Evolutionary conservation across 2,797 vertebrate genomes (phyloP).

Genomic region (Onychomys leucogaster): DNA sequence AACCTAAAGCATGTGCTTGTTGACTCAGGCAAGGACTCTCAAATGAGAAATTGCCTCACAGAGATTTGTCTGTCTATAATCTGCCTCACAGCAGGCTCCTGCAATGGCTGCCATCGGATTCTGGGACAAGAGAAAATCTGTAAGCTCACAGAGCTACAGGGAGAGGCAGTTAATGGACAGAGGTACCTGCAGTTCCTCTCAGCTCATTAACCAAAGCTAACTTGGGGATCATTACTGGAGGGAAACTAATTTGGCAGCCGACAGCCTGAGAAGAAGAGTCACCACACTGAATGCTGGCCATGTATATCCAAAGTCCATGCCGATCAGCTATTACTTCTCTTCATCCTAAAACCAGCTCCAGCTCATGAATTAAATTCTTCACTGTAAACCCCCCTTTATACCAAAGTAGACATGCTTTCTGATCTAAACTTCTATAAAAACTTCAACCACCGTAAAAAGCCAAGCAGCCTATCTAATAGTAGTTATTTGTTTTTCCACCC

Average conservation of each 20-base stretch:
- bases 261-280: conserved; percentile 15
- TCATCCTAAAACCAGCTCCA: not conserved
- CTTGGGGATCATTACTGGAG: conserved; percentile 60
- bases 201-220: conserved; percentile 79
- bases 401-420: not conserved
- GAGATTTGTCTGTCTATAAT: conserved; percentile 74
- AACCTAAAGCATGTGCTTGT: conserved; percentile 82
- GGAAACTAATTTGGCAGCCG: conserved; percentile 72
- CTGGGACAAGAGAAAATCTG: conserved; percentile 45
- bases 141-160: conserved; percentile 59
- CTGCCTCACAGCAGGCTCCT: conserved; percentile 78
- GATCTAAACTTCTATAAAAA: not conserved
- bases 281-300: not conserved
- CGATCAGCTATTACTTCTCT: not conserved
- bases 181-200: conserved; percentile 70
- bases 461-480: not conserved
- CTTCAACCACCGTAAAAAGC: conserved; percentile 10
- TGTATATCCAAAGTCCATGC: not conserved
- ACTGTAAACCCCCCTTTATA: conserved; percentile 12
- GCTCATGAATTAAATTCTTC: not conserved
- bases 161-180: conserved; percentile 71
- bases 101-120: conserved; percentile 69
- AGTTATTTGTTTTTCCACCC: conserved; percentile 17
- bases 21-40: conserved; percentile 75
- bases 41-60: conserved; percentile 78